Base-by-base conservation (phyloP, 2,797 vertebrate genomes). In the Oreochromis grahami region DNA sequence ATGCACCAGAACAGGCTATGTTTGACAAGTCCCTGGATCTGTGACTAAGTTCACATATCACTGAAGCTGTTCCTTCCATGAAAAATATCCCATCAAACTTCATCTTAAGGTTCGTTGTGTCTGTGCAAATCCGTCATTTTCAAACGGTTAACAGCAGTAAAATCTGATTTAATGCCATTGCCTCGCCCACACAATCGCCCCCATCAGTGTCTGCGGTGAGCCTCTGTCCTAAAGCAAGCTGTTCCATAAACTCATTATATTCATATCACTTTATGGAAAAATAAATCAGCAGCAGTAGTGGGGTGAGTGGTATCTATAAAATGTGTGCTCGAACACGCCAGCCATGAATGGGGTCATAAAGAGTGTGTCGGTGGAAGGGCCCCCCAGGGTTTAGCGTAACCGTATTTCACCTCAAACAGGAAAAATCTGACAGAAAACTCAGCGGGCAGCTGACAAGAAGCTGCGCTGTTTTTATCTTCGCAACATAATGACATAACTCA, bases 261-360 rank as follows among this genome's bases (percentile, higher is more conserved):
- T 88, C 82, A 86, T 82, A 82, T 84, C 83, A 78, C 87, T 88
- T 90, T 86, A 93, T 91, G 86, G 88, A 88, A 92, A 89, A 84
- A 93, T 93, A 91, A 94, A 94, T 93, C 91, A 90, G 78, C 26
- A 17, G 80, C 77, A 63, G 88, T 79, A 74, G 80, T 79, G 90
- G 89, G 72, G 45, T 38, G 77, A 83, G 70, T 77, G 85, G 76
- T 70, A 79, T 89, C 86, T 81, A 94, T 93, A 91, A 93, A 94
- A 93, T 26, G 72, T 86, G 86, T 60, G 83, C 82, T 91, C 80
- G 86, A 93, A 90, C 85, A 90, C 78, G 78, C 80, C 74, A 52
- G 77, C 84, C 56, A 19, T 41, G 85, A 77, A 83, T 76, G 79
- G 56, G 79, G 80, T 88, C 87, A 85, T 92, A 90, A 92, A 92